These are phyloP conservation scores for Volucella bombylans DNA, from an alignment of 2,888 invertebrate genomes.

Conservation along the genomic window DNA sequence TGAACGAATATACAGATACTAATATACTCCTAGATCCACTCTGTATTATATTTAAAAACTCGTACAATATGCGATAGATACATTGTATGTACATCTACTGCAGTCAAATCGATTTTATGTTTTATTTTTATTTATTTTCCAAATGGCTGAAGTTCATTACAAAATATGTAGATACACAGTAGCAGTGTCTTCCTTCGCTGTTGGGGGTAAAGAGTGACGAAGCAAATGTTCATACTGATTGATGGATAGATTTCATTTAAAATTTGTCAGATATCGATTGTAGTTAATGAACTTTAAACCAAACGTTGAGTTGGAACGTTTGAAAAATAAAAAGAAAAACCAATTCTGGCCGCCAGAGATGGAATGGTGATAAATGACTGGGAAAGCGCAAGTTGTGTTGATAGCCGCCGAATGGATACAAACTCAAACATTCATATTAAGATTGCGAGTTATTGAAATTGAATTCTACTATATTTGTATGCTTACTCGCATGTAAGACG, in stretches of 20 bases:
- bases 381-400: too few species aligned
- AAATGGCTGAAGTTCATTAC: not conserved
- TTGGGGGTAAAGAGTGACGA: not conserved
- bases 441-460: too few species aligned
- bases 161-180: conserved; percentile 11
- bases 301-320: too few species aligned
- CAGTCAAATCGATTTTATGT: not conserved
- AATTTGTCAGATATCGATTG: conserved; percentile 23
- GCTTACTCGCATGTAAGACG: too few species aligned
- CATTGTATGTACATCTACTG: not conserved
- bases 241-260: conserved; percentile 41
- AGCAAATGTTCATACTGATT: conserved; percentile 16
- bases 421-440: too few species aligned
- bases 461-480: too few species aligned
- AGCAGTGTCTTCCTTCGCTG: not conserved
- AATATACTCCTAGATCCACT: not conserved
- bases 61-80: too few species aligned
- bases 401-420: too few species aligned
- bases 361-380: too few species aligned
- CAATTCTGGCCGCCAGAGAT: too few species aligned
- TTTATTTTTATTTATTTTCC: too few species aligned
- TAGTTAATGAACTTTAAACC: not conserved
- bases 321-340: too few species aligned
- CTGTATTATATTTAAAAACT: not conserved
- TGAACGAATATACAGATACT: conserved; percentile 25